Evolutionary conservation across 2,797 vertebrate species (phyloP).

Genomic region (Tokudaia tokunoshimensis): DNA sequence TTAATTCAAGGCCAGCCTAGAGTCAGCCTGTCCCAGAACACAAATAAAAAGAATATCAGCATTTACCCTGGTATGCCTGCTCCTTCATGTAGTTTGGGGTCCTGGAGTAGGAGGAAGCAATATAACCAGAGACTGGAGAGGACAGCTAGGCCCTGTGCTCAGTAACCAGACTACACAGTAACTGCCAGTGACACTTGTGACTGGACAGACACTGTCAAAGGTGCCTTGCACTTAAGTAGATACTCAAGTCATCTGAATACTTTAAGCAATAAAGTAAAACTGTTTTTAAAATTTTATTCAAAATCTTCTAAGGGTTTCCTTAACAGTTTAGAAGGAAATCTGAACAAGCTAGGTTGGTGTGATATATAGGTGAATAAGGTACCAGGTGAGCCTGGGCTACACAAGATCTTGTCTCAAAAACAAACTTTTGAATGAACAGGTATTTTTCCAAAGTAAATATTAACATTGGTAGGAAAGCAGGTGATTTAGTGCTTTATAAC

Average conservation of each 20-base stretch:
- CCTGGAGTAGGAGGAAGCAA: constrained; percentile 1
- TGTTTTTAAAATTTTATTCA: neutral
- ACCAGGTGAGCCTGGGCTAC: too few relatives aligned
- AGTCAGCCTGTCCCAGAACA: neutral
- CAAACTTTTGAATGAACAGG: neutral
- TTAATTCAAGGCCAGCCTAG: neutral
- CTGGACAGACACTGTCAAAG: neutral
- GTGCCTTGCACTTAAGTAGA: neutral
- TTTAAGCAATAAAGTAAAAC: neutral
- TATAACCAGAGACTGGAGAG: neutral
- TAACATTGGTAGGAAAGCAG: constrained; percentile 1
- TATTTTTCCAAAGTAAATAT: constrained; percentile 49
- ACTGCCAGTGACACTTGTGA: neutral
- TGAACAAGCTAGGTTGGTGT: neutral
- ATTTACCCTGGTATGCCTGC: neutral
- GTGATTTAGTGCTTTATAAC: constrained; percentile 37
- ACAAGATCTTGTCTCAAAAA: neutral
- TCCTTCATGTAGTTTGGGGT: neutral
- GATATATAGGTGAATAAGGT: too few relatives aligned
- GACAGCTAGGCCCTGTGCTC: neutral
- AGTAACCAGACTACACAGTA: neutral
- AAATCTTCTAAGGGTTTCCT: constrained; percentile 2
- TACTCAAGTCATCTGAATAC: neutral
- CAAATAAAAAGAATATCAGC: neutral
- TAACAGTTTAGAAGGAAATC: constrained; percentile 34